Evolutionary conservation across 2,113 vertebrate species (phyloP).

Genomic region (Alosa alosa): DNA sequence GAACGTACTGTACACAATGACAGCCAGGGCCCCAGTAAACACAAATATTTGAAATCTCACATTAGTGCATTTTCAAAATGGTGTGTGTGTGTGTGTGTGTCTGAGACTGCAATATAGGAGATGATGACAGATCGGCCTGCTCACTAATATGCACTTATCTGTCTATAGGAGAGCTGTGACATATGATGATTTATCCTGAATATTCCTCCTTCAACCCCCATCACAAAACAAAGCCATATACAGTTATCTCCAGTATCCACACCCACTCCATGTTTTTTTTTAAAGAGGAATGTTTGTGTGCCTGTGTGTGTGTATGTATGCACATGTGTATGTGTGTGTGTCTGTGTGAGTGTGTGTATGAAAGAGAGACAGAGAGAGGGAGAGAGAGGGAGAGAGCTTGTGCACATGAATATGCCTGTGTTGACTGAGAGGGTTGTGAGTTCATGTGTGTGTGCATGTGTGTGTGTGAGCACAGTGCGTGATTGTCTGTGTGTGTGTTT

Average conservation of each 20-base stretch:
- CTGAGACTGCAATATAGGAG: constrained; percentile 28
- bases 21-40: background rate
- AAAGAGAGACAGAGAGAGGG: background rate
- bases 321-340: constrained; percentile 23
- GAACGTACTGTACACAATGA: background rate
- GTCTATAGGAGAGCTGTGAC: constrained; percentile 67
- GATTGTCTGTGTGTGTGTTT: background rate
- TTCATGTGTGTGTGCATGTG: constrained; percentile 12
- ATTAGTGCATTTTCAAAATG: background rate
- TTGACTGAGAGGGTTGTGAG: background rate
- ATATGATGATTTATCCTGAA: constrained; percentile 67
- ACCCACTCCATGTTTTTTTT: constrained; percentile 37
- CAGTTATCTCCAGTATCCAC: constrained; percentile 26
- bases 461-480: constrained; percentile 14
- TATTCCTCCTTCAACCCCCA: constrained; percentile 43
- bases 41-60: background rate
- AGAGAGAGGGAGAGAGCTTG: background rate
- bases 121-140: constrained; percentile 65
- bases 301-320: background rate
- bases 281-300: constrained; percentile 43
- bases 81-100: constrained; percentile 27
- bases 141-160: constrained; percentile 72
- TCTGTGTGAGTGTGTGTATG: constrained; percentile 26
- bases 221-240: constrained; percentile 36
- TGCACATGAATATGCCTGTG: background rate